A percentile compares a stretch with the other conserved stretches of the same genome.
Evolutionary conservation across 2,888 invertebrate species (phyloP).

Genomic region (Caenorhabditis japonica): DNA sequence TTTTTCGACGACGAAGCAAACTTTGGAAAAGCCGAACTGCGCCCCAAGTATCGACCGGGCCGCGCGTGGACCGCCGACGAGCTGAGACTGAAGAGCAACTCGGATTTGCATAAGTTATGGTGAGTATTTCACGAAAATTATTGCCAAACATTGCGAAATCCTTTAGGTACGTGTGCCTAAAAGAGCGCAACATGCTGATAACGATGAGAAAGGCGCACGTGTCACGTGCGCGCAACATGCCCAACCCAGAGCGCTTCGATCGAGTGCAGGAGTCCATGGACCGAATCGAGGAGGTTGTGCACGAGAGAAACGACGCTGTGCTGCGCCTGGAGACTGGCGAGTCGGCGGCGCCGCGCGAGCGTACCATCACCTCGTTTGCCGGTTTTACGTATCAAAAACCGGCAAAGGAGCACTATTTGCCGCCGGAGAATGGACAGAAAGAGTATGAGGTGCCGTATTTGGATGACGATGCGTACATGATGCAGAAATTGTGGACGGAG

Average conservation of each 20-base stretch:
- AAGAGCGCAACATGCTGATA: slow-evolving; percentile 95
- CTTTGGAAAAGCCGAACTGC: slow-evolving; percentile 65
- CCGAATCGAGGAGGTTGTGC: slow-evolving; percentile 89
- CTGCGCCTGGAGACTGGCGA: slow-evolving; percentile 90
- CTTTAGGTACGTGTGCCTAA: slow-evolving; percentile 86
- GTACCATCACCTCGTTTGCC: slow-evolving; percentile 73
- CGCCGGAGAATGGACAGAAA: slow-evolving; percentile 63
- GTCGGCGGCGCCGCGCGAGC: slow-evolving; percentile 77
- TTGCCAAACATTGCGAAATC: not conserved
- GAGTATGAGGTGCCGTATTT: slow-evolving; percentile 75
- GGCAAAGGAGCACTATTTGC: slow-evolving; percentile 69
- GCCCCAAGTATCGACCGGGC: slow-evolving; percentile 70
- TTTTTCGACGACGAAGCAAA: slow-evolving; percentile 72
- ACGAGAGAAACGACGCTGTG: slow-evolving; percentile 92
- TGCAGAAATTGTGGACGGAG: slow-evolving; percentile 76
- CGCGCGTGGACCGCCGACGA: slow-evolving; percentile 88
- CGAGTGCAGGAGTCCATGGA: slow-evolving; percentile 84
- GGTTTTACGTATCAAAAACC: slow-evolving; percentile 74
- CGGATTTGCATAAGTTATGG: slow-evolving; percentile 97
- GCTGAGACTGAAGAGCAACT: slow-evolving; percentile 91
- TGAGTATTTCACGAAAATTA: slow-evolving; percentile 79
- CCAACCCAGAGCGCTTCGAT: slow-evolving; percentile 76
- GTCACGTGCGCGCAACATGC: slow-evolving; percentile 78
- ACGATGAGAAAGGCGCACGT: slow-evolving; percentile 87
- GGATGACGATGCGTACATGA: slow-evolving; percentile 75